Evolutionary conservation across 1,140 invertebrate genomes (phyloP).

Genomic region (Holcopasites calliopsidis): DNA sequence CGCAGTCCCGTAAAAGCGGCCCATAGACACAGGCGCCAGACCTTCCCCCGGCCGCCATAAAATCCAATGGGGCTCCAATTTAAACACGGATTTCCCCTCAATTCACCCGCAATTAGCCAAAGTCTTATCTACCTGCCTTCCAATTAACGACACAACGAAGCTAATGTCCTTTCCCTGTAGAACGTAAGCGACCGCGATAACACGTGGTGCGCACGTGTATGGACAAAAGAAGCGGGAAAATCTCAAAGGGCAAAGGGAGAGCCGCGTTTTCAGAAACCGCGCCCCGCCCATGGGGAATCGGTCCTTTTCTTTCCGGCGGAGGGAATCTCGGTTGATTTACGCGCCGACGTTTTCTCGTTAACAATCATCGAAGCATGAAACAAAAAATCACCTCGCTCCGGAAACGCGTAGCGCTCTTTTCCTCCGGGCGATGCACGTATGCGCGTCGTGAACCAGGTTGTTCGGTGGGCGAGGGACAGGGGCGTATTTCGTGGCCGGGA

Average conservation of each 20-base stretch:
- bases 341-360: neutral
- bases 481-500: slow-evolving; percentile 24
- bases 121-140: neutral
- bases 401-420: too few species aligned
- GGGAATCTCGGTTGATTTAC: neutral
- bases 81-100: neutral
- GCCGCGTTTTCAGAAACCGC: neutral
- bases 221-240: neutral
- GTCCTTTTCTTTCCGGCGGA: neutral
- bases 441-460: too few species aligned
- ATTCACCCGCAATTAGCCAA: slow-evolving; percentile 3
- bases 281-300: slow-evolving; percentile 1
- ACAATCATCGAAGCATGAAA: neutral
- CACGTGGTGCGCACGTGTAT: neutral
- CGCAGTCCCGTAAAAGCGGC: slow-evolving; percentile 1
- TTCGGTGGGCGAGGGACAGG: neutral
- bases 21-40: slow-evolving; percentile 19
- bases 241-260: neutral
- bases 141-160: slow-evolving; percentile 40
- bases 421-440: too few species aligned
- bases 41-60: neutral
- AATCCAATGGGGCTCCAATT: neutral
- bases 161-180: slow-evolving; percentile 41
- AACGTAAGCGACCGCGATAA: neutral
- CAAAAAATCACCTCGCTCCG: too few species aligned